Evolutionary conservation across 2,113 vertebrate species (phyloP).

Genomic region (Actenoides lindsayi): DNA sequence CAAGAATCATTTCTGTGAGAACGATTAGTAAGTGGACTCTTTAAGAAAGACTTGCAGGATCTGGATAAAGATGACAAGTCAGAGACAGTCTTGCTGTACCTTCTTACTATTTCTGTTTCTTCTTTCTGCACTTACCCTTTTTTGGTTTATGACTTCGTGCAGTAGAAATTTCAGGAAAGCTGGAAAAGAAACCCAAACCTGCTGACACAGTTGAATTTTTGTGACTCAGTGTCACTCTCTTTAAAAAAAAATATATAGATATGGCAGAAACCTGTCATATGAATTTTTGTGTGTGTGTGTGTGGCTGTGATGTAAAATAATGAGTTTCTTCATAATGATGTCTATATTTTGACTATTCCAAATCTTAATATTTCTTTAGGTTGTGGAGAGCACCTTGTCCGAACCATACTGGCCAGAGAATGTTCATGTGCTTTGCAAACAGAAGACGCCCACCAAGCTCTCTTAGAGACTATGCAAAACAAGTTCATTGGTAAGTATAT

Average conservation of each 20-base stretch:
- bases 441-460: conserved; percentile 96
- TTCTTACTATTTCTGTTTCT: not conserved
- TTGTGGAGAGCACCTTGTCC: conserved; percentile 98
- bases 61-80: not conserved
- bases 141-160: not conserved
- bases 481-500: conserved; percentile 95
- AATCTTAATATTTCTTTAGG: conserved; percentile 77
- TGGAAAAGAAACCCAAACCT: not conserved
- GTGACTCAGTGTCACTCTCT: not conserved
- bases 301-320: not conserved
- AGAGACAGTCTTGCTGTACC: not conserved
- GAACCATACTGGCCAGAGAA: conserved; percentile 97
- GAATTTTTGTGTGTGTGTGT: not conserved
- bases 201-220: not conserved
- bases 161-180: not conserved
- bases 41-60: not conserved
- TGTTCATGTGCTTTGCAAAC: conserved; percentile 95
- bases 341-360: not conserved
- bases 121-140: not conserved
- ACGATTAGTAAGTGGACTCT: not conserved
- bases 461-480: conserved; percentile 99
- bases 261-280: no score
- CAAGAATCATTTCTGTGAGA: not conserved
- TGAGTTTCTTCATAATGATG: not conserved
- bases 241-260: not conserved